Evolutionary conservation across 2,888 invertebrate genomes (phyloP).

Genomic region (Lathronympha strigana): DNA sequence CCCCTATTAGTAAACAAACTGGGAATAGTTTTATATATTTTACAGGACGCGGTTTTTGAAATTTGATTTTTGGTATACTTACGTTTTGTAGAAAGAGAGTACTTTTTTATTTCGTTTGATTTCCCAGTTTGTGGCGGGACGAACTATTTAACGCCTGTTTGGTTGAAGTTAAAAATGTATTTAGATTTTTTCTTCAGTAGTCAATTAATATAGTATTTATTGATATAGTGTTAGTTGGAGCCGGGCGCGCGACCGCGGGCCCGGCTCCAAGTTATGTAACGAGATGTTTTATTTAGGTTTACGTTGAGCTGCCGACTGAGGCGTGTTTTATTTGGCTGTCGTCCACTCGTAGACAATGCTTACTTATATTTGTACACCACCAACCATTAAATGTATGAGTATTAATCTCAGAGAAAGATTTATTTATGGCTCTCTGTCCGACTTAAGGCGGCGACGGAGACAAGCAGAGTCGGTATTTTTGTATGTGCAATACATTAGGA

Average conservation of each 20-base stretch:
- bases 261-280: conserved; percentile 56
- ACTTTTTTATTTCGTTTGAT: conserved; percentile 55
- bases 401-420: conserved; percentile 43
- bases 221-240: conserved; percentile 57
- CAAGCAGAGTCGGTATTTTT: conserved; percentile 72
- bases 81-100: conserved; percentile 61
- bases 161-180: conserved; percentile 47
- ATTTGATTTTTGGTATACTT: conserved; percentile 41
- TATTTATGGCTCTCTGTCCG: conserved; percentile 52
- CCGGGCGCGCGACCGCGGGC: conserved; percentile 51
- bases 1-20: conserved; percentile 38
- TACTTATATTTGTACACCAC: conserved; percentile 55
- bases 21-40: conserved; percentile 41
- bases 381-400: conserved; percentile 52
- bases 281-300: conserved; percentile 56
- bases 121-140: conserved; percentile 54
- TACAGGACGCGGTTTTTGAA: conserved; percentile 46
- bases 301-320: conserved; percentile 58
- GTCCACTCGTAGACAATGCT: conserved; percentile 56
- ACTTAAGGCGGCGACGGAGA: conserved; percentile 47
- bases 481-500: conserved; percentile 80
- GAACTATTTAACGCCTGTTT: conserved; percentile 40
- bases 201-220: conserved; percentile 67
- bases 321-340: conserved; percentile 61
- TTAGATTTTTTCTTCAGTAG: conserved; percentile 61